A percentile compares a stretch with the other conserved stretches of the same genome.
Evolutionary conservation across 2,888 invertebrate genomes (phyloP).

Genomic region (Electrophaes corylata): DNA sequence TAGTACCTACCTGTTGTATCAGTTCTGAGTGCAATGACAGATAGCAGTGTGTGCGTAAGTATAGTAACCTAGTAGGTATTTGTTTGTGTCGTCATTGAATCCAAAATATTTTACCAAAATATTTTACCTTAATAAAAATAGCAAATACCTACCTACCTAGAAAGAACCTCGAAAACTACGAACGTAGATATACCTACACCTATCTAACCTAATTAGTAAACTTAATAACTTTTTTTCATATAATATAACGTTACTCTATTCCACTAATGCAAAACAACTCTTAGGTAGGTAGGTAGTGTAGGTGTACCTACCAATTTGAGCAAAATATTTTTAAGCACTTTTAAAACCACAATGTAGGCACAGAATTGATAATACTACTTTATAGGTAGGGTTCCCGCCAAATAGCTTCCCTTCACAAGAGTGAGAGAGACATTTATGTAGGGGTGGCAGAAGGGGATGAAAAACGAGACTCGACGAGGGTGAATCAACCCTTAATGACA

Average conservation of each 20-base stretch:
- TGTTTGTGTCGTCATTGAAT: conserved; percentile 20
- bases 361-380: background rate
- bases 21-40: conserved; percentile 65
- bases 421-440: conserved; percentile 59
- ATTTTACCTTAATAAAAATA: too few species aligned
- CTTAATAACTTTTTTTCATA: too few species aligned
- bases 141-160: too few species aligned
- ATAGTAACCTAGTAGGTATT: too few species aligned
- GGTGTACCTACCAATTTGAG: background rate
- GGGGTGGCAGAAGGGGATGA: conserved; percentile 74
- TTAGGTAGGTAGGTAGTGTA: too few species aligned
- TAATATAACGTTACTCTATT: background rate
- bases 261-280: too few species aligned
- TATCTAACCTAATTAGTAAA: too few species aligned
- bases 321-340: conserved; percentile 10
- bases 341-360: too few species aligned
- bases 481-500: conserved; percentile 77
- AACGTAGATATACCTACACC: too few species aligned
- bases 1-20: conserved; percentile 13
- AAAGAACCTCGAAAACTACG: background rate
- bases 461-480: conserved; percentile 68
- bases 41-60: conserved; percentile 51
- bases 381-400: conserved; percentile 45
- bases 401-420: conserved; percentile 41
- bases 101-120: too few species aligned